These are phyloP conservation scores for Cantharis lateralis DNA, from an alignment of 2,888 invertebrate species.

Conservation along the genomic window DNA sequence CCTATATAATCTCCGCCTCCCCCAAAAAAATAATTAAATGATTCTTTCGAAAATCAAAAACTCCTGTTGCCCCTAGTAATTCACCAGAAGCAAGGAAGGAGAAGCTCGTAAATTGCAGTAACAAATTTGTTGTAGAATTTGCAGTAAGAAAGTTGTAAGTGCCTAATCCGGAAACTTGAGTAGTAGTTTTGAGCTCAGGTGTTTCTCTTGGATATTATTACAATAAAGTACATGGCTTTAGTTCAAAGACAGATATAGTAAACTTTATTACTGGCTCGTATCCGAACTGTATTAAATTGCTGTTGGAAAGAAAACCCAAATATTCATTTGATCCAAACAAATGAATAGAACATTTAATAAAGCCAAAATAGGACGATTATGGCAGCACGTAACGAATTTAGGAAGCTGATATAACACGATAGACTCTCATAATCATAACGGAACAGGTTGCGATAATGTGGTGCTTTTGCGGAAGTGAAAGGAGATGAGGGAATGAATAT, in stretches of 20 bases:
- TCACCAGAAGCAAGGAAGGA: too few relatives aligned
- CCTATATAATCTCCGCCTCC: too few relatives aligned
- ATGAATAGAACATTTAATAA: slow-evolving; percentile 40
- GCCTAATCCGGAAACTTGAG: background rate
- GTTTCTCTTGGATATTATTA: background rate
- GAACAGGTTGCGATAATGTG: slow-evolving; percentile 46
- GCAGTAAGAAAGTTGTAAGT: background rate
- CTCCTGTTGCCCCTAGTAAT: too few relatives aligned
- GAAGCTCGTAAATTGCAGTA: background rate
- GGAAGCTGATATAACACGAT: slow-evolving; percentile 44
- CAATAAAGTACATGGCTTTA: background rate
- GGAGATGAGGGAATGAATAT: slow-evolving; percentile 3
- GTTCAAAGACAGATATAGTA: background rate
- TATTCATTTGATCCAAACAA: background rate
- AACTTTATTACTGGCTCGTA: background rate
- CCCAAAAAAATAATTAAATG: too few relatives aligned
- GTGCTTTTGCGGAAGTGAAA: slow-evolving; percentile 11
- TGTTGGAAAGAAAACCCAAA: background rate
- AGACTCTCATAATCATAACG: slow-evolving; percentile 46
- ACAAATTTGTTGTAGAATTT: background rate
- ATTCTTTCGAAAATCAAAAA: too few relatives aligned
- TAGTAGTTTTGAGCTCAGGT: background rate
- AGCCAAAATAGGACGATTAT: slow-evolving; percentile 21
- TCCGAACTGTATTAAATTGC: background rate
- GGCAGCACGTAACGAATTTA: slow-evolving; percentile 45